Evolutionary conservation across 1,140 invertebrate species (phyloP), one percentile per base, ranked within the genome.

Genomic region (Limonius californicus): DNA sequence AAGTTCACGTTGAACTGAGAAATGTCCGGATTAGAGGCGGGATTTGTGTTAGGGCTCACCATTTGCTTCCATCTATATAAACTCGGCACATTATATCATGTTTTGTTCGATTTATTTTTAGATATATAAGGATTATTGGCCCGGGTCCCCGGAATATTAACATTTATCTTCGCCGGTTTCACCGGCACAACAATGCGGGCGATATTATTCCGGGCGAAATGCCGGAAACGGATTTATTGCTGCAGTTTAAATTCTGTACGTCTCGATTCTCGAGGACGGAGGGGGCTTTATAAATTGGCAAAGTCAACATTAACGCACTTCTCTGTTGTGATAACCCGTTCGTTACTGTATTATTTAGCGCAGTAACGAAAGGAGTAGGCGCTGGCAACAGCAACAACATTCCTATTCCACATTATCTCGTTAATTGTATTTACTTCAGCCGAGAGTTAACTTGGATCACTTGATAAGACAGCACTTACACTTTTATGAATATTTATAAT

Each of bases 1-100:
- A 50, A 50, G 45, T 50, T 50, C 45, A 50, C 45, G 45, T 50
- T 50, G 45, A 50, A 50, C 45, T 50, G 45, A 50, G 45, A 50
- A 50, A 50, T 50, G 45, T 50, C 20, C 7, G 45, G 45, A 50
- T 50, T 50, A 50, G 42, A 7, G 16, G 35, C n/a, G 16, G 45
- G 45, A 50, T 50, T 50, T 50, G 45, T 50, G 45, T 50, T 7
- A 50, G 2, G 45, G 45, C 20, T 50, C 45, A 19, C 45, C 45
- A 50, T 50, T 50, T 50, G 45, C 45, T 50, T 50, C 45, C 16
- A 12, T 21, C 45, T 50, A 19, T 39, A 39, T 50, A 50, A 50
- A 50, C 45, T 50, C 45, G 45, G 20, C 45, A 50, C 45, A 50
- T 50, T 50, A 50, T 50, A 50, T 50, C 14, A 50, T 14, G 45